A percentile compares a stretch with the other conserved stretches of the same genome.
Evolutionary conservation across 2,888 invertebrate genomes (phyloP).

Genomic region (Muschampia plurimacula): DNA sequence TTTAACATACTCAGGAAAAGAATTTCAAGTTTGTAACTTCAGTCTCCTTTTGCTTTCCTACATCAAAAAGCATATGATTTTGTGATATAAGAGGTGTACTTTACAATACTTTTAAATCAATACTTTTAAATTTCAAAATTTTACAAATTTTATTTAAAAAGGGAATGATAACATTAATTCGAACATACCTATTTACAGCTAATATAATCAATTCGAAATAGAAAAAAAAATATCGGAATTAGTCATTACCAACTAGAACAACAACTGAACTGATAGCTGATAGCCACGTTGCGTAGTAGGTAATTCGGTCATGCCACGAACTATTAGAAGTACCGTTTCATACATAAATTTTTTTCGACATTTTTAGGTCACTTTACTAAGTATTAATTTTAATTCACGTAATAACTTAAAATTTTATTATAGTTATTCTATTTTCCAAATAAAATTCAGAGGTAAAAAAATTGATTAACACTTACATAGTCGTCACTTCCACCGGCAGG

Average conservation of each 20-base stretch:
- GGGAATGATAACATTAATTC: too few species aligned
- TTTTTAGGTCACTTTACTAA: background rate
- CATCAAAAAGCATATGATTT: too few species aligned
- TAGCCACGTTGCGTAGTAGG: background rate
- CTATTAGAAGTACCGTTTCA: background rate
- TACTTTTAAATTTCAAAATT: too few species aligned
- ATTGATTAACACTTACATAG: slow-evolving; percentile 63
- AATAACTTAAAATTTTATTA: background rate
- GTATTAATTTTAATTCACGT: background rate
- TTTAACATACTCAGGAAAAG: too few species aligned
- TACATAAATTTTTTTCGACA: background rate
- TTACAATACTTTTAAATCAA: too few species aligned
- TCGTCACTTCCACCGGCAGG: slow-evolving; percentile 75
- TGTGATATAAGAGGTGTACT: too few species aligned
- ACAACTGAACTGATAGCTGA: background rate
- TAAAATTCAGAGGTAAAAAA: background rate
- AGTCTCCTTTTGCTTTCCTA: too few species aligned
- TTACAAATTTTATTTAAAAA: too few species aligned
- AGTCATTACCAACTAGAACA: background rate
- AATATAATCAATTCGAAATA: too few species aligned
- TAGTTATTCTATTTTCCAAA: background rate
- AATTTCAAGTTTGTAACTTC: too few species aligned
- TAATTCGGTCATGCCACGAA: background rate
- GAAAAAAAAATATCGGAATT: too few species aligned
- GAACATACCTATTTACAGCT: too few species aligned